Evolutionary conservation across 2,888 invertebrate species (phyloP), one percentile per base, ranked within the genome.

Genomic region (Cantharis rufa): DNA sequence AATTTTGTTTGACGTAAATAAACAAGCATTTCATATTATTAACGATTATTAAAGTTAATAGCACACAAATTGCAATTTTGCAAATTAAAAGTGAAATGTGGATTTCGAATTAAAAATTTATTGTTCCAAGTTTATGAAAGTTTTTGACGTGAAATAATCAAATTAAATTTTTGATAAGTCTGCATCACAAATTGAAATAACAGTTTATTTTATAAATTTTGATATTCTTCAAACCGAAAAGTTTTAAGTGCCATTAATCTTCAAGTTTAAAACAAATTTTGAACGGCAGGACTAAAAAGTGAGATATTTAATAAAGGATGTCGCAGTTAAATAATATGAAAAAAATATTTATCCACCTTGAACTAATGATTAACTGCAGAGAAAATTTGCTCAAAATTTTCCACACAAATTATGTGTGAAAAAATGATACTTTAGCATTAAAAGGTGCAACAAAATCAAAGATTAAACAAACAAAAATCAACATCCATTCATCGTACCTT

Each of bases 401-500:
- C 24, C 18, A 18, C 1, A 18, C 2, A 21, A 4, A 21, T 21
- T 21, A 21, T 27, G 27, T 27, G 27, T 27, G 10, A 28, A 28
- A n/a, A n/a, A n/a, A n/a, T n/a, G n/a, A n/a, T n/a, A n/a, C 2
- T 18, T 18, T 18, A 18, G 3, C 11, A 11, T 10, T 11, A 11
- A 72, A 48, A 32, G 10, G 9, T 13, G 21, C 24, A 63, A n/a
- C 10, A 18, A 10, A 72, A 66, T 71, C 15, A 24, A 61, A 48
- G 10, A 66, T 32, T 62, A 24, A 69, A 71, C 69, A 77, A 77
- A 75, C 64, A 75, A 32, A 71, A 72, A 71, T 74, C 69, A 73
- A 73, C 21, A 48, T 16, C 61, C 24, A 72, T 73, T 78, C 48
- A 70, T 75, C 48, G 3, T 79, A 79, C 79, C 79, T 79, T 79